A percentile compares a stretch with the other conserved stretches of the same genome.
phyloP scores from a whole-genome alignment of 2,888 invertebrate genomes.

The Merodon equestris region DNA sequence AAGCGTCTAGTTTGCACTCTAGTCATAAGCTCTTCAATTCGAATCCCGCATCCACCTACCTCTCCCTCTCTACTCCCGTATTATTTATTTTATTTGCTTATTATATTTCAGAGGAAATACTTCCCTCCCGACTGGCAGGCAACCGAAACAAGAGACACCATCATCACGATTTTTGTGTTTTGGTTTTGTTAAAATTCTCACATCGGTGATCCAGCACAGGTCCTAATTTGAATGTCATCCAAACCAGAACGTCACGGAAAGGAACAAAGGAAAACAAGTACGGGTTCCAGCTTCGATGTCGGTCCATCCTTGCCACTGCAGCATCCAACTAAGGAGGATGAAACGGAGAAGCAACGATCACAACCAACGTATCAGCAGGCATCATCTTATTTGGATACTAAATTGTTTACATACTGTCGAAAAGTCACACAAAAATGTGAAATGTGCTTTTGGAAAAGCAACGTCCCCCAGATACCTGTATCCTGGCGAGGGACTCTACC shows the following conservation, averaged over 20 bases:
- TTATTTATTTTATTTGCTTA: no score
- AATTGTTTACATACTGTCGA: conserved; percentile 59
- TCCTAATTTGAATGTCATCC: conserved; percentile 65
- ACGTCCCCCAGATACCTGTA: no score
- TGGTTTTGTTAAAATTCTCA: conserved; percentile 45
- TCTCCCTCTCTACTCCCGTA: no score
- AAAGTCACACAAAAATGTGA: conserved; percentile 38
- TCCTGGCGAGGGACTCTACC: no score
- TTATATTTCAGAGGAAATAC: no score
- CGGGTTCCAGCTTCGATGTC: conserved; percentile 17
- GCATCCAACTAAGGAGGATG: no score
- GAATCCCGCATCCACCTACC: no score
- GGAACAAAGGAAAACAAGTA: background rate
- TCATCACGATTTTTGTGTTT: conserved; percentile 65
- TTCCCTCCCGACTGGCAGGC: no score
- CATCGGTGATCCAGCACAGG: conserved; percentile 59
- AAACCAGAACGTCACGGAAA: conserved; percentile 38
- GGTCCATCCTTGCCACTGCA: no score
- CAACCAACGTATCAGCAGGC: conserved; percentile 40
- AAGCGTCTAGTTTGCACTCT: no score
- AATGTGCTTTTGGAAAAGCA: conserved; percentile 23
- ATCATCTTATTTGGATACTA: conserved; percentile 54
- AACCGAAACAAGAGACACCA: conserved; percentile 4
- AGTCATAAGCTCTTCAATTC: no score
- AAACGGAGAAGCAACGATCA: no score